A percentile compares a stretch with the other conserved stretches of the same genome.
Evolutionary conservation across 2,797 vertebrate genomes (phyloP).

Genomic region (Sebastes matsubarae): DNA sequence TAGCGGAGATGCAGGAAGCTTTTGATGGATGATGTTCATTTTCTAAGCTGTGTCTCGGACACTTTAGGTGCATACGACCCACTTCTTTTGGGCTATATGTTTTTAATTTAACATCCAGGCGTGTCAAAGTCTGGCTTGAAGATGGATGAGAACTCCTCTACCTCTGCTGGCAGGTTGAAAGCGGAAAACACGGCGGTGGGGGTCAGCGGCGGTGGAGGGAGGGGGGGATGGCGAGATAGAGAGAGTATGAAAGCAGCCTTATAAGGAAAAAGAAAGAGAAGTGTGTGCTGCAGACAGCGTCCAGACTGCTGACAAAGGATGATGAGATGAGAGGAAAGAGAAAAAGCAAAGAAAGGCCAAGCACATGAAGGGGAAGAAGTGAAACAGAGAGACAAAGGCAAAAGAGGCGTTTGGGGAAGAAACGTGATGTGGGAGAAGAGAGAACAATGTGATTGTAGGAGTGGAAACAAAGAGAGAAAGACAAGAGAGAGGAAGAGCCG

Average conservation of each 20-base stretch:
- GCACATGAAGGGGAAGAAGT: not conserved
- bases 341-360: not conserved
- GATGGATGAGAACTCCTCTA: conserved; percentile 76
- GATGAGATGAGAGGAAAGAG: conserved; percentile 26
- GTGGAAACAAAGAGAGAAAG: conserved; percentile 18
- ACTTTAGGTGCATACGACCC: conserved; percentile 67
- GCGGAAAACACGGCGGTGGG: conserved; percentile 42
- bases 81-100: conserved; percentile 65
- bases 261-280: conserved; percentile 55
- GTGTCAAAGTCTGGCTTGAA: conserved; percentile 60
- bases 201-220: not conserved
- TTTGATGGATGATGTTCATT: conserved; percentile 83
- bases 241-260: conserved; percentile 54
- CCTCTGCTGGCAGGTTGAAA: conserved; percentile 71
- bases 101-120: conserved; percentile 79
- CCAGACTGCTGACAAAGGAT: conserved; percentile 63
- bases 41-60: conserved; percentile 71
- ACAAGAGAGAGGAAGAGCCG: not conserved
- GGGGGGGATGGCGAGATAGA: conserved; percentile 13
- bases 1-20: conserved; percentile 16
- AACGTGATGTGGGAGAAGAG: not conserved
- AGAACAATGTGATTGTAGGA: conserved; percentile 21
- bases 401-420: conserved; percentile 7
- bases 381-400: conserved; percentile 22
- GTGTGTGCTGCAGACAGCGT: conserved; percentile 36